Base-by-base conservation (phyloP, 2,113 vertebrate genomes). In the Prochilodus magdalenae region DNA sequence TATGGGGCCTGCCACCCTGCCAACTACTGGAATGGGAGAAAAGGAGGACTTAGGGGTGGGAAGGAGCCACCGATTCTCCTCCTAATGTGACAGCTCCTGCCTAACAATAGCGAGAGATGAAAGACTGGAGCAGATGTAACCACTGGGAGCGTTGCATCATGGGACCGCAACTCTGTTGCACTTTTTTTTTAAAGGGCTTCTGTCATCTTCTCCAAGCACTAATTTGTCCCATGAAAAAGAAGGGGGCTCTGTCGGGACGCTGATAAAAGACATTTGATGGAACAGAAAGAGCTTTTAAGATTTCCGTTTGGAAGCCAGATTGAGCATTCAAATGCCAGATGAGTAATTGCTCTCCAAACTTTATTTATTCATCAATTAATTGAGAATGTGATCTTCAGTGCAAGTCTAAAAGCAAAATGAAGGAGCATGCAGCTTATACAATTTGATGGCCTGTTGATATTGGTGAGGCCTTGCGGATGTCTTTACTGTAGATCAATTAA, bases 121-220 rank as follows among this genome's bases (percentile, higher is more conserved):
- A 97, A 98, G 96, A 95, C 95, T 91, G 92, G 95, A 97, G 96
- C 97, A 98, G 96, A 98, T 99, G 97, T 95, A 96, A 96, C 96
- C 96, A 95, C 95, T 95, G 96, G 95, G 94, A 96, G 95, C 89
- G 47, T 93, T 96, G 97, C 97, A 98, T 98, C 96, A 95, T 94
- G 97, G 97, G 97, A 98, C 91, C 90, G 91, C 91, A 94, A 94
- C 94, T 95, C 93, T 90, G 89, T 91, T 90, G 83, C 89, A 91
- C 89, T 81, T 81, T 78, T 77, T 57, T 89, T 86, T 86, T 87
- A 83, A 93, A 92, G 89, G 83, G 80, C 87, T 89, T 90, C 90
- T 92, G 87, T 93, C 94, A 93, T 92, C 91, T 91, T 87, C 83
- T 82, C 84, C 80, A 88, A 90, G 86, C 86, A 86, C 89, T 92